Evolutionary conservation across 2,888 invertebrate species (phyloP), one percentile per base, ranked within the genome.

Genomic region (Patella ulyssiponensis): DNA sequence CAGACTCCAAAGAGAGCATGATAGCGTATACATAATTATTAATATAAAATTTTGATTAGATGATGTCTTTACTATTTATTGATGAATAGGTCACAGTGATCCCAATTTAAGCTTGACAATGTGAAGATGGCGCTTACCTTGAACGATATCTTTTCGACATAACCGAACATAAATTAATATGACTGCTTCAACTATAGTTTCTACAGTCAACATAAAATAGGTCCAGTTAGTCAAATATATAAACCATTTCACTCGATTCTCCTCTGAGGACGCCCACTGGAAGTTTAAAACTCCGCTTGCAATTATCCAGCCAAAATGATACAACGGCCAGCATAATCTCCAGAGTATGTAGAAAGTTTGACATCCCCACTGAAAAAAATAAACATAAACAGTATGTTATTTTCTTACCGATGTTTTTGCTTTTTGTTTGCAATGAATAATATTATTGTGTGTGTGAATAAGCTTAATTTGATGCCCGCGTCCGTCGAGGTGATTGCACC

Each of bases 151-250:
- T n/a, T 52, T 52, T 69, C 76, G 52, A 1, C 70, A 44, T 58
- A 72, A 54, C n/a, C 51, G 77, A 51, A 72, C 75, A 23, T 52
- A 75, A 27, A 70, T 15, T 11, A 81, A 74, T 33, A 73, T 69
- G 33, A 74, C n/a, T 5, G 81, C 79, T 54, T 80, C 78, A 71
- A 80, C 69, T 51, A 82, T 74, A 56, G 74, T 58, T 33, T 79
- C 75, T 64, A 79, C 11, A 0, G 81, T 77, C 23, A 83, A 75
- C 27, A 82, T 71, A 69, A 83, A 73, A 69, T 79, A 83, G 20
- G 79, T 77, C 80, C 81, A 83, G 79, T 82, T 80, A 75, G 84
- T 85, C 69, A 84, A 79, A 77, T 83, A 85, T 75, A 84, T 80
- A 79, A 82, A 80, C 85, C 85, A 85, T 64, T 83, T 82, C 5